phyloP scores from a whole-genome alignment of 2,113 vertebrate species.

The Channa argus region DNA sequence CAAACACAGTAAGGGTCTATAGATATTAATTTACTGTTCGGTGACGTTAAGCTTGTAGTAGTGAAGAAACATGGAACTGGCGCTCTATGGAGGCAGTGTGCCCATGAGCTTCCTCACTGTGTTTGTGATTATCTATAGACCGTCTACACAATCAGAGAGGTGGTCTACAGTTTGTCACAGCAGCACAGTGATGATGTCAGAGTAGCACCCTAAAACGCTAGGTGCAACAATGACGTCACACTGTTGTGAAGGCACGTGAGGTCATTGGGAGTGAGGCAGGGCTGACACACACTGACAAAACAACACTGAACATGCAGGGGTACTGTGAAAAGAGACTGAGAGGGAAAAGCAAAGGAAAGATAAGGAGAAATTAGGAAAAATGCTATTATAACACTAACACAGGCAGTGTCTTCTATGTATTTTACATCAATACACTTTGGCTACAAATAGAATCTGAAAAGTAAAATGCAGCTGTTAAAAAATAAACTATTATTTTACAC shows the following conservation, averaged over 20 bases:
- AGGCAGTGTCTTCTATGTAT: constrained; percentile 21
- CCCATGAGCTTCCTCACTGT: constrained; percentile 10
- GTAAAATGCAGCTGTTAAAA: constrained; percentile 33
- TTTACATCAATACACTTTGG: constrained; percentile 25
- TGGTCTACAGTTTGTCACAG: constrained; percentile 26
- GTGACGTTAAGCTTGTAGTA: constrained; percentile 11
- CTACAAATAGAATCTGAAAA: constrained; percentile 49
- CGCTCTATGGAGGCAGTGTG: background rate
- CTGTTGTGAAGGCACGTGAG: constrained; percentile 35
- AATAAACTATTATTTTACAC: constrained; percentile 14
- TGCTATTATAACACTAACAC: constrained; percentile 27
- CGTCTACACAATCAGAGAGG: constrained; percentile 33
- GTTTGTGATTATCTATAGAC: constrained; percentile 63
- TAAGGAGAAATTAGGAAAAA: constrained; percentile 55
- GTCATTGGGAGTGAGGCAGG: constrained; percentile 24
- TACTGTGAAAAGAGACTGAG: constrained; percentile 43
- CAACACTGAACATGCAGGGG: constrained; percentile 76
- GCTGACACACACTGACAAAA: constrained; percentile 51
- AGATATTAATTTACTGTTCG: constrained; percentile 38
- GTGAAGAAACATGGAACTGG: background rate
- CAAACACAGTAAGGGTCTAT: constrained; percentile 55
- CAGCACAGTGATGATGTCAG: constrained; percentile 60
- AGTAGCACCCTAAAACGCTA: constrained; percentile 8
- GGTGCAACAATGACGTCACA: constrained; percentile 50
- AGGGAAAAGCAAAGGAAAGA: constrained; percentile 51